phyloP scores from a whole-genome alignment of 1,140 invertebrate species.

The Drosophila punjabiensis region DNA sequence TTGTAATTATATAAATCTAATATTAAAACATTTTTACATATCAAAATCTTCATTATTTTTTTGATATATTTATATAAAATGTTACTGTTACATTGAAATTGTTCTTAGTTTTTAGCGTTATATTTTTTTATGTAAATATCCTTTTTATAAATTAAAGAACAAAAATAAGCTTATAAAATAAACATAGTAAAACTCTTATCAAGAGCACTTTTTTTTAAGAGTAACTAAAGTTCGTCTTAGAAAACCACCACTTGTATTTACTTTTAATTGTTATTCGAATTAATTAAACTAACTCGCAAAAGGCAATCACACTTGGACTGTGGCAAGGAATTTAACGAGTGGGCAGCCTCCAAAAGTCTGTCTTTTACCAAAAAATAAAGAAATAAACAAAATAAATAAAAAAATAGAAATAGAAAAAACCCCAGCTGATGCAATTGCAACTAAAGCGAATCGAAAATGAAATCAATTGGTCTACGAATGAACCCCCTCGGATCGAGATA shows the following conservation, averaged over 20 bases:
- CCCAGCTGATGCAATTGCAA: conserved; percentile 38
- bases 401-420: not conserved
- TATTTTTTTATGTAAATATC: no score
- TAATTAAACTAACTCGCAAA: conserved; percentile 46
- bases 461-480: conserved; percentile 19
- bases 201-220: conserved; percentile 23
- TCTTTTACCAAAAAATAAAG: not conserved
- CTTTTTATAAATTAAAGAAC: not conserved
- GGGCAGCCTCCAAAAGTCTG: conserved; percentile 59
- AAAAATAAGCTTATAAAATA: not conserved
- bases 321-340: conserved; percentile 62
- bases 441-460: conserved; percentile 9
- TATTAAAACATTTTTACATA: no score
- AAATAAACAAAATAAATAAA: not conserved
- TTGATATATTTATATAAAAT: no score
- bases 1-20: no score
- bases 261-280: conserved; percentile 48
- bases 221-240: not conserved
- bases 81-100: no score
- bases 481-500: conserved; percentile 15
- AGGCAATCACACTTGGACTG: conserved; percentile 51
- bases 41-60: no score
- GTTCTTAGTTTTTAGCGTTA: no score
- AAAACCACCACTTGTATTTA: not conserved
- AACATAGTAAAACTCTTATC: not conserved